A percentile compares a stretch with the other conserved stretches of the same genome.
phyloP scores from a whole-genome alignment of 2,113 vertebrate species.

The Noturus placidus region DNA sequence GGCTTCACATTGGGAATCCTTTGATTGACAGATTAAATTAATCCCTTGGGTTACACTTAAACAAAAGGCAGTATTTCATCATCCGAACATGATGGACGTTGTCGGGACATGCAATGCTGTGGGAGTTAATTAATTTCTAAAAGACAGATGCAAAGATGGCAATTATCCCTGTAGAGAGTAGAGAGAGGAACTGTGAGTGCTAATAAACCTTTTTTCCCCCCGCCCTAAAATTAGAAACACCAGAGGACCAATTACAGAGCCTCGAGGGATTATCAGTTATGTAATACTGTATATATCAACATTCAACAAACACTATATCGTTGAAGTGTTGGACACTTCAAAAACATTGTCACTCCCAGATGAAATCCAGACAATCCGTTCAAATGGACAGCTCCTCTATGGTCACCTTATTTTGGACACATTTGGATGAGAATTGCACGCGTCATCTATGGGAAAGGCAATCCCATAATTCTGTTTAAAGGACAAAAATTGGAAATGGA shows the following conservation, averaged over 20 bases:
- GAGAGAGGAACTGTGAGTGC: neutral
- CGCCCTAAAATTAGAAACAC: neutral
- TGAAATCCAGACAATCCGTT: neutral
- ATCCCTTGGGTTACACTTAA: neutral
- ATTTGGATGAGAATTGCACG: neutral
- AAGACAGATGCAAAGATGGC: neutral
- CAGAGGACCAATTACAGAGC: slow-evolving; percentile 5
- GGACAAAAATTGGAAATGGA: neutral
- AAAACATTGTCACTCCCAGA: neutral
- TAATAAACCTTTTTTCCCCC: neutral
- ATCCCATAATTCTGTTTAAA: neutral
- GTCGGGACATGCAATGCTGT: neutral
- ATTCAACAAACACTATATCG: neutral
- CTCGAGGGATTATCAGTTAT: neutral
- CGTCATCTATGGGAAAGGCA: neutral
- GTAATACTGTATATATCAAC: neutral
- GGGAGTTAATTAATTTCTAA: slow-evolving; percentile 17
- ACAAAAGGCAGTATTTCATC: neutral
- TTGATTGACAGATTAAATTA: slow-evolving; percentile 1
- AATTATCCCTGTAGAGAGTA: neutral
- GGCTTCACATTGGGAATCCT: neutral
- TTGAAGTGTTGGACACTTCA: no score
- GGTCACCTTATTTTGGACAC: neutral
- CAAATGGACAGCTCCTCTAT: neutral
- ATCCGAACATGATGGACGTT: slow-evolving; percentile 9